phyloP scores from a whole-genome alignment of 2,888 invertebrate species.

The Amiota communis region DNA sequence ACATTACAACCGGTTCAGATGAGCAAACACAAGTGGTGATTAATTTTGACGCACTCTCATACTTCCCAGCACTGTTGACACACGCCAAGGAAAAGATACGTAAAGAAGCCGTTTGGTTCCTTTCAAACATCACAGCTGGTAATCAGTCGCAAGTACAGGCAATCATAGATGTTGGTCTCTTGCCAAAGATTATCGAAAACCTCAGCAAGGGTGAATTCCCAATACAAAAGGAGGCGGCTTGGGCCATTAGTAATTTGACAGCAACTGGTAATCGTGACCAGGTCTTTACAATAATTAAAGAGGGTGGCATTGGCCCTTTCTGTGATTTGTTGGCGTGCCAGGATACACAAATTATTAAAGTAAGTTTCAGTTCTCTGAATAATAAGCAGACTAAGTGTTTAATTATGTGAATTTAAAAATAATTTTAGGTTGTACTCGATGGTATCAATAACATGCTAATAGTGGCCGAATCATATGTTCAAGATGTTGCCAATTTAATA shows the following conservation, averaged over 20 bases:
- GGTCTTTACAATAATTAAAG: constrained; percentile 88
- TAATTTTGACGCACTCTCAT: constrained; percentile 94
- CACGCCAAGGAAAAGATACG: constrained; percentile 99
- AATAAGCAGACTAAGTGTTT: not conserved
- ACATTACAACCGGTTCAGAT: constrained; percentile 98
- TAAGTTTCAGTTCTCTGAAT: constrained; percentile 68
- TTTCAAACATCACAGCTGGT: constrained; percentile 99
- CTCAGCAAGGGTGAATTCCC: constrained; percentile 94
- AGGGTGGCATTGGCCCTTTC: constrained; percentile 96
- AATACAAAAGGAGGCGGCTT: constrained; percentile 99
- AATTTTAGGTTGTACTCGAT: constrained; percentile 90
- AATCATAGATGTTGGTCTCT: constrained; percentile 91
- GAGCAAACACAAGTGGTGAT: constrained; percentile 98
- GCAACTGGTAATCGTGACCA: constrained; percentile 97
- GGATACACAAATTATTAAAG: constrained; percentile 91
- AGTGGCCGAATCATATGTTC: constrained; percentile 88
- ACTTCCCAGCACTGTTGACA: constrained; percentile 92
- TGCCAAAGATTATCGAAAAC: constrained; percentile 96
- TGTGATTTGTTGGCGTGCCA: constrained; percentile 95
- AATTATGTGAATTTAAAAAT: not conserved
- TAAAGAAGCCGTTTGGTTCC: constrained; percentile 99
- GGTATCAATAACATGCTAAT: constrained; percentile 98
- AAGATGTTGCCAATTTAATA: constrained; percentile 89
- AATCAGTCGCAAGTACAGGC: constrained; percentile 98
- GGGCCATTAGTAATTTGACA: constrained; percentile 99